Percentiles rank a stretch among this genome's conserved stretches.
phyloP scores from a whole-genome alignment of 2,797 vertebrate species.

The Orientallactaga sibirica region DNA sequence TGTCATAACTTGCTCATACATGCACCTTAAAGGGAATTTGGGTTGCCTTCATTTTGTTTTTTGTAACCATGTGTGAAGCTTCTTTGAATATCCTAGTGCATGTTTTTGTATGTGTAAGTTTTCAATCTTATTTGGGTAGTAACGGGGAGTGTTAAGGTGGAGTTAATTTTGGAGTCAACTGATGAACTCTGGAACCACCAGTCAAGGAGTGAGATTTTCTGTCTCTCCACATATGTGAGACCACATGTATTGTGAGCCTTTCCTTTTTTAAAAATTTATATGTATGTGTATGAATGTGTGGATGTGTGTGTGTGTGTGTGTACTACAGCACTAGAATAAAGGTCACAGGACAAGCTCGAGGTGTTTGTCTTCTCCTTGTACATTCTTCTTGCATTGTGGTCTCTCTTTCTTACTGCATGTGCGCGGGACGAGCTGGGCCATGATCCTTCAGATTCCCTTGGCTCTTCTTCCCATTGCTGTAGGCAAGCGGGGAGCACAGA shows the following conservation, averaged over 20 bases:
- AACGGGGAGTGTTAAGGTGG: constrained; percentile 47
- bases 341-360: too few species aligned
- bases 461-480: too few species aligned
- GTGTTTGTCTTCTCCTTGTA: too few species aligned
- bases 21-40: constrained; percentile 34
- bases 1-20: neutral
- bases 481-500: too few species aligned
- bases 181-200: neutral
- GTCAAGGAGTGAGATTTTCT: neutral
- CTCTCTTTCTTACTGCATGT: too few species aligned
- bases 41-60: constrained; percentile 1
- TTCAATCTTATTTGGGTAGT: constrained; percentile 45
- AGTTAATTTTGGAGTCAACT: constrained; percentile 49
- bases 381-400: too few species aligned
- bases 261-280: neutral
- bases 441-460: too few species aligned
- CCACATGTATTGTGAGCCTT: neutral
- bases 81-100: neutral
- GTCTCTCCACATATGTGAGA: neutral
- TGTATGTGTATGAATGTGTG: too few species aligned
- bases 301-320: too few species aligned
- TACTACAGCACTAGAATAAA: too few species aligned
- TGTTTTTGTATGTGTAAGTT: constrained; percentile 44
- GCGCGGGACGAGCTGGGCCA: too few species aligned
- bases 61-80: constrained; percentile 14